Conservation (phyloP, 1,140 invertebrate species). For the Drosophila lini region DNA sequence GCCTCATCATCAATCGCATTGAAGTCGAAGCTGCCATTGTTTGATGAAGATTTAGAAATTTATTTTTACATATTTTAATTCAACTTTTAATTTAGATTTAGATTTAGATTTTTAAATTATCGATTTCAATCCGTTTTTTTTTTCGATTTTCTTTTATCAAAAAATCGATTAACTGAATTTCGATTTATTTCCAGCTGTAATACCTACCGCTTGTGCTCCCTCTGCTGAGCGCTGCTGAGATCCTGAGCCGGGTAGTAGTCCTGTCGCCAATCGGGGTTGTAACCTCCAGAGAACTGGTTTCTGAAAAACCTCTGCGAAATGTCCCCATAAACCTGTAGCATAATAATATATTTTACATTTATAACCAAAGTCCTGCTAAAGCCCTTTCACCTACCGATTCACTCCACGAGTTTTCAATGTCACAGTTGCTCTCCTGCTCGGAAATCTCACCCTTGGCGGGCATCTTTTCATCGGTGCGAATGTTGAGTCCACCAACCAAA, state of each 20-base stretch:
- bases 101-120: no score
- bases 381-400: conserved; percentile 82
- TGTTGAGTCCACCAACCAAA: conserved; percentile 86
- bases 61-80: not conserved
- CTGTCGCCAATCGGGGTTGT: conserved; percentile 75
- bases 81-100: no score
- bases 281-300: conserved; percentile 71
- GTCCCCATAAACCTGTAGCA: conserved; percentile 74
- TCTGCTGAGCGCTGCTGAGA: conserved; percentile 69
- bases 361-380: no score
- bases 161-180: no score
- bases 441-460: conserved; percentile 92
- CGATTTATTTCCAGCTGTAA: no score
- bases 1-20: conserved; percentile 57
- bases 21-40: conserved; percentile 68
- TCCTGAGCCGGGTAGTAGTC: conserved; percentile 77
- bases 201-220: conserved; percentile 57
- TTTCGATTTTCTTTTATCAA: no score
- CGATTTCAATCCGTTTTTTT: no score
- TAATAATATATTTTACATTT: not conserved
- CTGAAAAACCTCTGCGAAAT: conserved; percentile 79
- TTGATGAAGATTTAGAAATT: not conserved
- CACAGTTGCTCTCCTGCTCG: conserved; percentile 92
- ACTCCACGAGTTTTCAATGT: conserved; percentile 88
- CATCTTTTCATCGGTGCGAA: conserved; percentile 93